Conservation (phyloP, 2,888 invertebrate species). For the Drosophila anomelani region DNA sequence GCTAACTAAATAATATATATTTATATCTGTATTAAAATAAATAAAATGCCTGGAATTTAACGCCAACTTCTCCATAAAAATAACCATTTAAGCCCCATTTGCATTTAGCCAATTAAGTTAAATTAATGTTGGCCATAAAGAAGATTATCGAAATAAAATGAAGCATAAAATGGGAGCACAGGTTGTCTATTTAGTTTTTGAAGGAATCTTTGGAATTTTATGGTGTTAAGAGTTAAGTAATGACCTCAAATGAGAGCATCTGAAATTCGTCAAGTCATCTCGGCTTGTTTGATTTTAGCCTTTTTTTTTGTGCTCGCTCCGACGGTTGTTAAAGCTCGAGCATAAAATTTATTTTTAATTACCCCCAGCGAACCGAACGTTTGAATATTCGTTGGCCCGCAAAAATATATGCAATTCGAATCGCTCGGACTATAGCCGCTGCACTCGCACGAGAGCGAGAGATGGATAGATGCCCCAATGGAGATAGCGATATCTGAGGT, state of each 20-base stretch:
- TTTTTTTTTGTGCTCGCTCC: constrained; percentile 7
- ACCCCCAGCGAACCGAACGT: constrained; percentile 27
- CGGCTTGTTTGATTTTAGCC: not conserved
- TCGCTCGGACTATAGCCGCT: constrained; percentile 47
- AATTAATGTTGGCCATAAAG: constrained; percentile 7
- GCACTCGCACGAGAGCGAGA: constrained; percentile 51
- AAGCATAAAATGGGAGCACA: constrained; percentile 8
- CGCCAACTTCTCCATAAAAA: not conserved
- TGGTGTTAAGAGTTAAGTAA: not conserved
- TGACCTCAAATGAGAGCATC: constrained; percentile 23
- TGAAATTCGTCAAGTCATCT: constrained; percentile 14
- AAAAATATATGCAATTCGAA: constrained; percentile 32
- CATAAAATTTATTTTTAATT: constrained; percentile 55
- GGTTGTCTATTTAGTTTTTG: not conserved
- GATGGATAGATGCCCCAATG: constrained; percentile 20
- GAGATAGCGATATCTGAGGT: constrained; percentile 35
- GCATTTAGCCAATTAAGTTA: constrained; percentile 11
- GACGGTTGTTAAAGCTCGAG: constrained; percentile 39
- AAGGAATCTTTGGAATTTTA: not conserved
- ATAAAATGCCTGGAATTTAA: not conserved
- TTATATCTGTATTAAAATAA: not conserved
- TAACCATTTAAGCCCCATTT: constrained; percentile 12
- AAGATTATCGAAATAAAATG: constrained; percentile 8
- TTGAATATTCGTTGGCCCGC: constrained; percentile 26
- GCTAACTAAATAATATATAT: not conserved